Evolutionary conservation across 2,113 vertebrate genomes (phyloP), one percentile per base, ranked within the genome.

Genomic region (Microtus oregoni): DNA sequence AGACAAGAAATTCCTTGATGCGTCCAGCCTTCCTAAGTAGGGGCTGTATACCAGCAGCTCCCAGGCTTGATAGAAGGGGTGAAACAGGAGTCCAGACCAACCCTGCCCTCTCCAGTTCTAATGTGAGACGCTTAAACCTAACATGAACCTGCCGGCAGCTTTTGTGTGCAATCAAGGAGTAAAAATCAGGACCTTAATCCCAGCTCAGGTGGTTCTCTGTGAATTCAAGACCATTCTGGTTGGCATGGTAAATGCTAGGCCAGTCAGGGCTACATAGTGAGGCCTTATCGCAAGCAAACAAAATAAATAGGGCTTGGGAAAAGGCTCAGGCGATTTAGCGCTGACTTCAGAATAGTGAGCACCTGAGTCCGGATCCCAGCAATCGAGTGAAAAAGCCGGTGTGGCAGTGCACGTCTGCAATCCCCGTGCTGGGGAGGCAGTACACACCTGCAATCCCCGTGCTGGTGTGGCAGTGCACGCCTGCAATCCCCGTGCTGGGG

Each of bases 111-210:
- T 76, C 47, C 6, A 38, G 2, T 70, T 79, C 89, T 26, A 83
- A 70, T 17, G 67, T 47, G 72, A 89, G 83, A 32, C 0, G 15
- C 52, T 67, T 65, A 82, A 58, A 44, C 72, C 41, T 38, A 75
- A n/a, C 35, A 44, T 50, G 70, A 77, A 91, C 75, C 38, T 63
- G 76, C 79, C 30, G 1, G 70, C 44, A 55, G 76, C 73, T 76
- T 76, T 85, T 28, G 47, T 72, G 86, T 92, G 44, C 77, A 79
- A 89, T 91, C 82, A 91, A 68, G 82, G 81, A 92, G 67, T 30
- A 47, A 67, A 44, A 41, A 65, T 15, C 11, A 1, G 61, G 38
- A 38, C 7, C 26, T 38, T 28, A n/a, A 83, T 61, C 22, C 35
- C n/a, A 83, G 55, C 20, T 38, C 55, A 83, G 22, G 22, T 2